A percentile compares a stretch with the other conserved stretches of the same genome.
phyloP scores from a whole-genome alignment of 2,888 invertebrate species.

The Drosophila quinaria region DNA sequence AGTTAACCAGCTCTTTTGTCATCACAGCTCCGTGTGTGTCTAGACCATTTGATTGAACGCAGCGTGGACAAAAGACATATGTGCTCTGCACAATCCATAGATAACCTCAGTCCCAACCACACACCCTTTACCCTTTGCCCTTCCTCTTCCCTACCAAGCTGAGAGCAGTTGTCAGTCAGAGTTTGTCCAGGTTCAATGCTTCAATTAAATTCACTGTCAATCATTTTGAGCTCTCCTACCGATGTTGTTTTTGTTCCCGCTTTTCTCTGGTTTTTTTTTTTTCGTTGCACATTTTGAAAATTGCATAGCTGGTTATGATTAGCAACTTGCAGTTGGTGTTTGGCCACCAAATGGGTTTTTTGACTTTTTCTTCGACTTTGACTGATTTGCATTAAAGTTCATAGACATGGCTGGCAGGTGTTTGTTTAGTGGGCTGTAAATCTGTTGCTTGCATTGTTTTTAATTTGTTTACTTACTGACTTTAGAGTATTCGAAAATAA shows the following conservation, averaged over 20 bases:
- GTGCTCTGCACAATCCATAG: constrained; percentile 19
- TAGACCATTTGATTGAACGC: constrained; percentile 64
- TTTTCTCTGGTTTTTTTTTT: constrained; percentile 33
- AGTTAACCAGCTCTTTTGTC: constrained; percentile 67
- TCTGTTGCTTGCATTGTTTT: constrained; percentile 4
- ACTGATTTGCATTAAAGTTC: constrained; percentile 56
- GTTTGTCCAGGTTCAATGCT: constrained; percentile 66
- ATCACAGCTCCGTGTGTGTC: constrained; percentile 43
- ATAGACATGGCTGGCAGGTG: constrained; percentile 32
- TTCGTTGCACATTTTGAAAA: constrained; percentile 51
- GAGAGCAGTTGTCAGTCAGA: not conserved
- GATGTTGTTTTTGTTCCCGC: constrained; percentile 10
- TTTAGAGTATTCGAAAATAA: not conserved
- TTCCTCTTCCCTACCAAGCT: not conserved
- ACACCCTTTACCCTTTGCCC: not conserved
- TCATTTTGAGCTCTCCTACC: constrained; percentile 45
- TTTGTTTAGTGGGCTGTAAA: constrained; percentile 1
- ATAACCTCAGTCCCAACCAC: constrained; percentile 17
- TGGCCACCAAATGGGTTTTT: constrained; percentile 53
- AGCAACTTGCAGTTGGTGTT: constrained; percentile 33
- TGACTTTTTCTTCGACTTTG: constrained; percentile 60
- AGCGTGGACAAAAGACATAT: constrained; percentile 54
- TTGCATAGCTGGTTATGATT: constrained; percentile 67
- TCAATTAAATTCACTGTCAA: constrained; percentile 76
- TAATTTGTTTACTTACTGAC: not conserved